Percentiles rank a stretch among this genome's conserved stretches.
Conservation (phyloP, 1,140 invertebrate species). For the Conopomorpha cramerella region DNA sequence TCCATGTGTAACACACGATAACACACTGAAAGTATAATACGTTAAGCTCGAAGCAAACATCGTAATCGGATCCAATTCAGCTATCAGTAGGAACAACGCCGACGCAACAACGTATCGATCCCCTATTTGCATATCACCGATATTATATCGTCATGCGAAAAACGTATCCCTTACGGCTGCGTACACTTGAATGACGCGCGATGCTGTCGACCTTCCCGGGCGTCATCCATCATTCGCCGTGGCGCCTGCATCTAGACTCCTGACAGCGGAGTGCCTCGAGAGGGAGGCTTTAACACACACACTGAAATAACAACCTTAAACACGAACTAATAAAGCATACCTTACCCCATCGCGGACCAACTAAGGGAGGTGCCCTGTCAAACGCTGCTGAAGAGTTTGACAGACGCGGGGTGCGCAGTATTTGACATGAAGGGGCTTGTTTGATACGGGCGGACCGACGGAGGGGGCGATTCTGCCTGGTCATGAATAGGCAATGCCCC, state of each 20-base stretch:
- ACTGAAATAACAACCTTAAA: constrained; percentile 15
- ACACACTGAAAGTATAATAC: no score
- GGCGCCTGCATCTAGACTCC: constrained; percentile 56
- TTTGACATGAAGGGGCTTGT: constrained; percentile 61
- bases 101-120: constrained; percentile 15
- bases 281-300: constrained; percentile 22
- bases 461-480: constrained; percentile 48
- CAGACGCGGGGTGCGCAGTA: constrained; percentile 57
- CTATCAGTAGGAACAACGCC: no score
- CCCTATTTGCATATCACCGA: constrained; percentile 57
- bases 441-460: constrained; percentile 49
- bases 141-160: constrained; percentile 60
- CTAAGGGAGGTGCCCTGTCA: constrained; percentile 58
- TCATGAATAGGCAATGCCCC: constrained; percentile 59
- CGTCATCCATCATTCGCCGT: constrained; percentile 59
- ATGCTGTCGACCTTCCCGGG: constrained; percentile 56
- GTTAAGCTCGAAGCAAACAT: no score
- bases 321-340: constrained; percentile 21
- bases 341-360: constrained; percentile 41
- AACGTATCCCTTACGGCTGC: constrained; percentile 59
- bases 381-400: constrained; percentile 59
- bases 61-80: no score
- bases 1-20: no score
- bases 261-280: constrained; percentile 25
- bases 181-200: constrained; percentile 59